Conservation (phyloP, 2,797 vertebrate species). For the Myoxocephalus aenaeus region DNA sequence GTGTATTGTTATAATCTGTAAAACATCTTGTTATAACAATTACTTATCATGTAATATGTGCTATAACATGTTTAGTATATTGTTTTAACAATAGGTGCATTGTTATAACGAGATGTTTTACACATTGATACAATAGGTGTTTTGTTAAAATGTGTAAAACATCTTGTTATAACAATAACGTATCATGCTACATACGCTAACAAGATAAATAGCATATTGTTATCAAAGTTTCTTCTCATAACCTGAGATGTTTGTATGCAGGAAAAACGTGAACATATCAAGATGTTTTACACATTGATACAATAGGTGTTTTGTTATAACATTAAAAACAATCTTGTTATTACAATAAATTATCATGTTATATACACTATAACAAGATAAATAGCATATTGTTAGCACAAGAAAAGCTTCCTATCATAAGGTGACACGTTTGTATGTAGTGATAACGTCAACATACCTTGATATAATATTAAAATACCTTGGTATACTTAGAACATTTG, state of each 20-base stretch:
- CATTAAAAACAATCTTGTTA: no score
- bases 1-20: background rate
- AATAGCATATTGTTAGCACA: no score
- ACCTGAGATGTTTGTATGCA: background rate
- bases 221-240: background rate
- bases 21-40: background rate
- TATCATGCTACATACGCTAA: no score
- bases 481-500: background rate
- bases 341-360: background rate
- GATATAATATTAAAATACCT: background rate
- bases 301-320: no score
- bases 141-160: no score
- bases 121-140: no score
- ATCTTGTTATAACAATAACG: no score
- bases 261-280: background rate
- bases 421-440: background rate
- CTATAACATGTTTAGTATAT: background rate
- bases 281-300: no score
- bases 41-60: background rate
- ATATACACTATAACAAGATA: background rate
- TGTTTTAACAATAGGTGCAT: background rate
- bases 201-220: no score
- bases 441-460: background rate
- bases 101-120: no score
- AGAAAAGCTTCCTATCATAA: background rate